Percentiles rank a stretch among this genome's conserved stretches.
Evolutionary conservation across 1,140 invertebrate genomes (phyloP).

Genomic region (Streblospio benedicti): DNA sequence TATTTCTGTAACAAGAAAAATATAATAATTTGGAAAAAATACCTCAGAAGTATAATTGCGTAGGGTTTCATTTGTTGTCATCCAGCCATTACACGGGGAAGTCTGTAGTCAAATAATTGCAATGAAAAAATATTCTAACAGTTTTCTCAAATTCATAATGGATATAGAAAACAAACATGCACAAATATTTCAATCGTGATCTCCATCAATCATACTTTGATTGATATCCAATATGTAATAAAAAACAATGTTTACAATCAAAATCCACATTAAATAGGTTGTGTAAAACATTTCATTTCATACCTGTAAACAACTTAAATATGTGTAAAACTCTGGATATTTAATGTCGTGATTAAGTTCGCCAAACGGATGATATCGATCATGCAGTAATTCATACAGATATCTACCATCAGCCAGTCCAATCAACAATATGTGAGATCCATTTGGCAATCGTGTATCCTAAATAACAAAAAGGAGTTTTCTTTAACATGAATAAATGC

Average conservation of each 20-base stretch:
- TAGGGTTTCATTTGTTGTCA: conserved; percentile 47
- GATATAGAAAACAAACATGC: too few relatives aligned
- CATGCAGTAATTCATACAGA: conserved; percentile 45
- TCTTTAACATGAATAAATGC: too few relatives aligned
- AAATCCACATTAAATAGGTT: too few relatives aligned
- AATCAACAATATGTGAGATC: conserved; percentile 48
- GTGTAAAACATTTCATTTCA: background rate
- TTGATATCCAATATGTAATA: too few relatives aligned
- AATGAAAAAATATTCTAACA: background rate
- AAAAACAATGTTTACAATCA: too few relatives aligned
- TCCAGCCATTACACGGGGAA: conserved; percentile 48
- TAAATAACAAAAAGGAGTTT: too few relatives aligned
- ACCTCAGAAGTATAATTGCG: conserved; percentile 42
- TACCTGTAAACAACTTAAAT: conserved; percentile 50
- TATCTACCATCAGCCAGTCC: conserved; percentile 49
- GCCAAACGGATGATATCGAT: conserved; percentile 50
- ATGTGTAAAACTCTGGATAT: conserved; percentile 48
- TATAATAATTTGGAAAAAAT: too few relatives aligned
- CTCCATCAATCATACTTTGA: too few relatives aligned
- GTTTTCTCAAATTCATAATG: too few relatives aligned
- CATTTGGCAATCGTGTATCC: conserved; percentile 40
- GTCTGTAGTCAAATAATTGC: conserved; percentile 31
- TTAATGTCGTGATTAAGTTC: conserved; percentile 43
- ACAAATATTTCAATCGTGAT: background rate
- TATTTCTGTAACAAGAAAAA: too few relatives aligned